Evolutionary conservation across 2,888 invertebrate species (phyloP).

Genomic region (Papilio gigon): DNA sequence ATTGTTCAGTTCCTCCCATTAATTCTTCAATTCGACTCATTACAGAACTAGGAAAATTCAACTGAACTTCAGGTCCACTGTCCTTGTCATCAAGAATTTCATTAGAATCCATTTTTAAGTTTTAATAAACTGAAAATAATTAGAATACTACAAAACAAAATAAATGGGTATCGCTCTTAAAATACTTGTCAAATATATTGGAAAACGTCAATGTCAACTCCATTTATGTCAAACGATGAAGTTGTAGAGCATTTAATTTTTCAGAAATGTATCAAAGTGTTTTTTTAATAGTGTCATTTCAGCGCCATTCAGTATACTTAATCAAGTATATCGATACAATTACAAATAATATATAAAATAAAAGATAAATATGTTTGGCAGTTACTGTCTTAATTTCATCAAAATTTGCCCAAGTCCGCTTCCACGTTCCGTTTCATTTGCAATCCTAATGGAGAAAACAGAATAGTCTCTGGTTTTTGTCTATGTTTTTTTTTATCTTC

Average conservation of each 20-base stretch:
- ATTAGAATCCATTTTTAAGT: conserved; percentile 64
- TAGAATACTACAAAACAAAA: conserved; percentile 28
- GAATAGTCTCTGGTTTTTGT: background rate
- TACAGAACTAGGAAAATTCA: conserved; percentile 91
- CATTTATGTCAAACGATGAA: background rate
- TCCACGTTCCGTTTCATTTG: background rate
- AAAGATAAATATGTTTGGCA: background rate
- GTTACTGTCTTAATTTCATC: background rate
- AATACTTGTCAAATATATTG: background rate
- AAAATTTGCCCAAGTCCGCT: background rate
- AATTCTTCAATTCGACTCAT: conserved; percentile 95
- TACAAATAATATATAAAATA: background rate
- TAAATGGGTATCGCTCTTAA: background rate
- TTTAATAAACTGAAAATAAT: conserved; percentile 29
- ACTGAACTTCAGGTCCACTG: conserved; percentile 74
- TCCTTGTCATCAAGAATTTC: conserved; percentile 73
- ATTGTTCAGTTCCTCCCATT: conserved; percentile 94
- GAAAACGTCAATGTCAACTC: conserved; percentile 3
- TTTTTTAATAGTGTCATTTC: background rate
- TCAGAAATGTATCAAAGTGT: background rate
- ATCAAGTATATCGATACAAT: background rate
- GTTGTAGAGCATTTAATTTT: background rate
- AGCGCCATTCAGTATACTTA: background rate
- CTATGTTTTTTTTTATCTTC: conserved; percentile 8
- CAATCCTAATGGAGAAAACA: background rate